These are phyloP conservation scores for Epizoanthus ramosus DNA, from an alignment of 92 coral and sea anemone species.

Conservation along the genomic window DNA sequence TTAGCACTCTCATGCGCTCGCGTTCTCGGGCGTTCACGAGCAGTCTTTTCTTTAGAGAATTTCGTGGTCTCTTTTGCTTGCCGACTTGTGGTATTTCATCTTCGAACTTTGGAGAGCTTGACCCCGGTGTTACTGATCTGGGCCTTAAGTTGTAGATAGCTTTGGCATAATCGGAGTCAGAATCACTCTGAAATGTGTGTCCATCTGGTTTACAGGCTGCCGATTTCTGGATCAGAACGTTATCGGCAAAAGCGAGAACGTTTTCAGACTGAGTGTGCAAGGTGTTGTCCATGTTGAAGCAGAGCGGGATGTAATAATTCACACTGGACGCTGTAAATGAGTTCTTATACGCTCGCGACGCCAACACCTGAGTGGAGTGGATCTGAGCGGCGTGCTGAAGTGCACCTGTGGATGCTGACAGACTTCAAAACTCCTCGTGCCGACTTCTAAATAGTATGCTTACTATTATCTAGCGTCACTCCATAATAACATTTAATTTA, in stretches of 20 bases:
- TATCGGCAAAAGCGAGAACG: slow-evolving; percentile 65
- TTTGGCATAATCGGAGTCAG: slow-evolving; percentile 80
- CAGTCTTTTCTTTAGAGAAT: slow-evolving; percentile 91
- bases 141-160: slow-evolving; percentile 92
- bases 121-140: slow-evolving; percentile 64
- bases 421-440: slow-evolving; percentile 16
- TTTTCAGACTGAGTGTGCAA: slow-evolving; percentile 55
- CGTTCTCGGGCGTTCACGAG: slow-evolving; percentile 97
- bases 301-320: slow-evolving; percentile 20
- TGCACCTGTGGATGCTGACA: slow-evolving; percentile 20
- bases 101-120: slow-evolving; percentile 56
- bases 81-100: slow-evolving; percentile 60
- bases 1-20: slow-evolving; percentile 93
- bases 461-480: not conserved
- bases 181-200: slow-evolving; percentile 50
- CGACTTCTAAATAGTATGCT: slow-evolving; percentile 12
- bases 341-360: slow-evolving; percentile 16
- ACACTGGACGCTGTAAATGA: slow-evolving; percentile 21
- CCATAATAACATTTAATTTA: not conserved
- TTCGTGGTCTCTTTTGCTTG: slow-evolving; percentile 82
- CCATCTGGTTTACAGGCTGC: slow-evolving; percentile 78
- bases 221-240: slow-evolving; percentile 64
- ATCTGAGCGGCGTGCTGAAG: not conserved
- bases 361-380: slow-evolving; percentile 35
- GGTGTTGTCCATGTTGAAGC: slow-evolving; percentile 61